Evolutionary conservation across 2,888 invertebrate species (phyloP).

Genomic region (Epistrophe grossulariae): DNA sequence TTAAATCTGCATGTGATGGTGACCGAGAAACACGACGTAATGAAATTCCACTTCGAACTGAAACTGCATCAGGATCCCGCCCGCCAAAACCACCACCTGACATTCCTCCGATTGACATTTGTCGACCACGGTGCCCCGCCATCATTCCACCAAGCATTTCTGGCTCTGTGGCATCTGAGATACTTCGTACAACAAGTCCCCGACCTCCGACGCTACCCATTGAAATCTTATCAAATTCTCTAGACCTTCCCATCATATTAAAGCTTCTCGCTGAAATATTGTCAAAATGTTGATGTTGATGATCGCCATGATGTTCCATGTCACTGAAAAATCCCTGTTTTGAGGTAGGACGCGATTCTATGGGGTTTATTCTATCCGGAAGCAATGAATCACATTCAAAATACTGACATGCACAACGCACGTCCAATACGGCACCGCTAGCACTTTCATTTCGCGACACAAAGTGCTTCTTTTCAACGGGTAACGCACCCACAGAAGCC

Average conservation of each 20-base stretch:
- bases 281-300: conserved; percentile 76
- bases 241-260: conserved; percentile 77
- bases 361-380: conserved; percentile 90
- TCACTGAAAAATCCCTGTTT: conserved; percentile 83
- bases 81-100: conserved; percentile 79
- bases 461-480: conserved; percentile 86
- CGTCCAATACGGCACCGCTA: conserved; percentile 90
- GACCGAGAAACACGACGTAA: conserved; percentile 81
- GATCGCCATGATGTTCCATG: conserved; percentile 56
- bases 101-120: conserved; percentile 80
- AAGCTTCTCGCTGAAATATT: conserved; percentile 80
- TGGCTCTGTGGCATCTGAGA: conserved; percentile 81
- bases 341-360: conserved; percentile 87
- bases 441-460: conserved; percentile 90
- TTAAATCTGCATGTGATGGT: conserved; percentile 82
- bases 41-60: conserved; percentile 82
- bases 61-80: conserved; percentile 80
- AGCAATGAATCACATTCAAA: conserved; percentile 92
- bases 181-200: conserved; percentile 82
- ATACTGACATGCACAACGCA: conserved; percentile 94
- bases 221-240: conserved; percentile 78
- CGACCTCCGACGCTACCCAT: conserved; percentile 79
- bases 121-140: conserved; percentile 79
- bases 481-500: conserved; percentile 88
- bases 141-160: conserved; percentile 73